These are phyloP conservation scores for Petrolisthes cinctipes DNA, from an alignment of 2,888 invertebrate species.

Conservation along the genomic window DNA sequence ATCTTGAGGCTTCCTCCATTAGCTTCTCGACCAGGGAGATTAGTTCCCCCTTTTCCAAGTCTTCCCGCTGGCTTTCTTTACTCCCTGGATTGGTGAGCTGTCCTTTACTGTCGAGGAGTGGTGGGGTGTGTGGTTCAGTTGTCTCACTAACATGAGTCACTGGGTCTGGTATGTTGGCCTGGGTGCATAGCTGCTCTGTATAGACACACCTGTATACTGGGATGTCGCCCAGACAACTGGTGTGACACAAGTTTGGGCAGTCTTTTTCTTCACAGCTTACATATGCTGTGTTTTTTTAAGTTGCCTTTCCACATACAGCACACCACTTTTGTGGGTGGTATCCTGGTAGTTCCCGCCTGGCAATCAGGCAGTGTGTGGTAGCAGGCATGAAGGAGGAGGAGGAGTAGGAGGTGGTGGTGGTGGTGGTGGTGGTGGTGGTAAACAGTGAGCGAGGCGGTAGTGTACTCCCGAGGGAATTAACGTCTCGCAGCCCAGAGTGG, in stretches of 20 bases:
- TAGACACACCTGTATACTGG: background rate
- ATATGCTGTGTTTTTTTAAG: background rate
- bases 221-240: background rate
- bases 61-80: background rate
- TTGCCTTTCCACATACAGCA: background rate
- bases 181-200: background rate
- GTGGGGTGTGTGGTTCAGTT: background rate
- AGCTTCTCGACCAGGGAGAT: slow-evolving; percentile 12
- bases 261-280: background rate
- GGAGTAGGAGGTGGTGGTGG: too few relatives aligned
- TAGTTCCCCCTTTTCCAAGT: background rate
- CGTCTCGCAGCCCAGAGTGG: too few relatives aligned
- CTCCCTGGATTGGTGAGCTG: background rate
- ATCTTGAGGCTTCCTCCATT: background rate
- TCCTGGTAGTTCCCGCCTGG: too few relatives aligned
- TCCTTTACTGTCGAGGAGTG: background rate
- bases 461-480: too few relatives aligned
- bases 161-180: background rate
- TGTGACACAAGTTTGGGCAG: slow-evolving; percentile 2
- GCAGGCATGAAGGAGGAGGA: background rate
- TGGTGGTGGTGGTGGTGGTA: too few relatives aligned
- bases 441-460: too few relatives aligned
- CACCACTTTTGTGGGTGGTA: slow-evolving; percentile 8
- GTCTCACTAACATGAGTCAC: background rate
- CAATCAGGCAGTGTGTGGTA: background rate